Evolutionary conservation across 2,888 invertebrate genomes (phyloP).

Genomic region (Cantharis rustica): DNA sequence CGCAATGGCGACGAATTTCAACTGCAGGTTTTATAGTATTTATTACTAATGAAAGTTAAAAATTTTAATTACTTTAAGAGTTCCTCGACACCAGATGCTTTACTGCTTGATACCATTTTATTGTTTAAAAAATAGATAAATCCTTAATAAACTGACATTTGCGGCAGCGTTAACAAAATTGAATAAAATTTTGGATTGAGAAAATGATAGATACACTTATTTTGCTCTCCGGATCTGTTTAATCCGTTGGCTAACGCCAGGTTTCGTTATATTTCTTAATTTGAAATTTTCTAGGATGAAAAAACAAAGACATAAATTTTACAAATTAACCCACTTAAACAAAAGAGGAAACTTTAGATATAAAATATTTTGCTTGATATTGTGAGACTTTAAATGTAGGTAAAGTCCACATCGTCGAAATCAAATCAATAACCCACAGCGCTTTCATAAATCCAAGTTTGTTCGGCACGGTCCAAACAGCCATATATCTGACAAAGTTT

Average conservation of each 20-base stretch:
- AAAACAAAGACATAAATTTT: conserved; percentile 38
- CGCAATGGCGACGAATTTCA: not conserved
- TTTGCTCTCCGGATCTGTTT: not conserved
- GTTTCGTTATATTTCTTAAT: not conserved
- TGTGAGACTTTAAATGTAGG: conserved; percentile 39
- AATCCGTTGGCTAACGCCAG: not conserved
- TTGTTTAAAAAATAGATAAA: conserved; percentile 43
- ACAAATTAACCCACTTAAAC: conserved; percentile 26
- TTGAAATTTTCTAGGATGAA: not conserved
- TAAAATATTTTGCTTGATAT: conserved; percentile 34
- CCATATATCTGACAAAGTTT: conserved; percentile 49
- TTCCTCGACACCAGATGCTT: conserved; percentile 39
- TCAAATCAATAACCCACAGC: conserved; percentile 49
- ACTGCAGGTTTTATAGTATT: not conserved
- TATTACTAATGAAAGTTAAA: not conserved
- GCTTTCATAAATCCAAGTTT: conserved; percentile 46
- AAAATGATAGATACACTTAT: not conserved
- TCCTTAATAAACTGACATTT: conserved; percentile 42
- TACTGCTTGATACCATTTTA: conserved; percentile 40
- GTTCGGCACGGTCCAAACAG: conserved; percentile 41
- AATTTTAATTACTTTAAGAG: not conserved
- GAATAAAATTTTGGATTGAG: not conserved
- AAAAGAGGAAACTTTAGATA: conserved; percentile 14
- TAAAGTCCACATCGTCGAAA: conserved; percentile 42
- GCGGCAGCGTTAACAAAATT: conserved; percentile 15